Evolutionary conservation across 2,797 vertebrate species (phyloP), one percentile per base, ranked within the genome.

Genomic region (Myiotriccus ornatus): DNA sequence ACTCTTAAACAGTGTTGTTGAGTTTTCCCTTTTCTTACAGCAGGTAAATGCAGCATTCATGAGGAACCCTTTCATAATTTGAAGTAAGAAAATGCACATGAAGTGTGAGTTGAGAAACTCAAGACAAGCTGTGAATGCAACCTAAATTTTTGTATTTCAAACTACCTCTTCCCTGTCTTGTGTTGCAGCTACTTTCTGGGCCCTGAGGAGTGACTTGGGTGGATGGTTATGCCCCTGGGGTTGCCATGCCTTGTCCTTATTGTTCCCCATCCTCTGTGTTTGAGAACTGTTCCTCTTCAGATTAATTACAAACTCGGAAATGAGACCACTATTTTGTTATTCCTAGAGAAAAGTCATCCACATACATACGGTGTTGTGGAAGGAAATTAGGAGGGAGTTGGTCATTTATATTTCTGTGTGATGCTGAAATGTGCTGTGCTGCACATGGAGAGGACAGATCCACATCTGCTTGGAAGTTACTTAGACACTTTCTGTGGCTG

Each of bases 241-340:
- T 17, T 78, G 37, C 19, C 19, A 12, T 3, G 0, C 24, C 1
- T 0, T 64, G 35, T 81, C 53, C 25, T 84, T 0, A 1, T 21
- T 87, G 41, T 34, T 87, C 34, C 25, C 7, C 10, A 37, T 77
- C 14, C 35, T 70, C 67, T 0, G 0, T 76, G 32, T 52, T 79
- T 84, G 57, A 50, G 56, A 85, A 11, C 30, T 46, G 37, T 14
- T 74, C 2, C 32, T 92, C 25, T 74, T n/a, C 18, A 41, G 20
- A 27, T 64, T 70, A 37, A 59, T 52, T 53, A 24, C 27, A 46
- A 32, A 35, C 35, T 32, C 73, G 43, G 52, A 84, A 69, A 79
- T 37, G 14, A 76, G 21, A 65, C 30, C 22, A 28, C 21, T 3
- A 3, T 74, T 89, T 59, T 75, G 24, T 52, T 71, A 39, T 23